Conservation (phyloP, 2,888 invertebrate genomes). For the Tridacna gigas region DNA sequence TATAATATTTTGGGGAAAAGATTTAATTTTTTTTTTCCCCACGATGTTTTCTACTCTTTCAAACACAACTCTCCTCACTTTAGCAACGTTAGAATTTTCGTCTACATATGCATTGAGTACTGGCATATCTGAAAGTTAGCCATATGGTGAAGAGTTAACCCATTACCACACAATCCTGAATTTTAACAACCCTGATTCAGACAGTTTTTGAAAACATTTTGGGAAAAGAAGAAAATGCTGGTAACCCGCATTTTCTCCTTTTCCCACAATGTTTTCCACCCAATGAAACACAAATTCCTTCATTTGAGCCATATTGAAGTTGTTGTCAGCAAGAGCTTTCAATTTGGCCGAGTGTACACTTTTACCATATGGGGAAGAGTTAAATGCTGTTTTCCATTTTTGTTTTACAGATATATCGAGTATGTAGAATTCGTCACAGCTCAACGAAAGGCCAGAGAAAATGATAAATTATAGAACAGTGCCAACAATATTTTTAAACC, state of each 20-base stretch:
- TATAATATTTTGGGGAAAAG: too few relatives aligned
- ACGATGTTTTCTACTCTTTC: too few relatives aligned
- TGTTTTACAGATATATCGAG: conserved; percentile 70
- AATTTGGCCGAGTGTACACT: neutral
- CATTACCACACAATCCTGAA: too few relatives aligned
- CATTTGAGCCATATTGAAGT: too few relatives aligned
- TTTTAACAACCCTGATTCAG: too few relatives aligned
- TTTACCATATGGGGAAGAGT: neutral
- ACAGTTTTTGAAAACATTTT: neutral
- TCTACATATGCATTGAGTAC: too few relatives aligned
- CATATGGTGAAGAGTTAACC: too few relatives aligned
- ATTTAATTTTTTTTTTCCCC: too few relatives aligned
- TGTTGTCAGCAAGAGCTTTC: neutral
- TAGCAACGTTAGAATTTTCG: too few relatives aligned
- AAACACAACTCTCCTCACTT: too few relatives aligned
- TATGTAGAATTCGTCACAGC: conserved; percentile 79
- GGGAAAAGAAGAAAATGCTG: neutral
- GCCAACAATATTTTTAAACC: neutral
- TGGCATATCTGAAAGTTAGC: too few relatives aligned
- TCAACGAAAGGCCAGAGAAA: conserved; percentile 69
- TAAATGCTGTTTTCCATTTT: conserved; percentile 1
- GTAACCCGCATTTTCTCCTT: neutral
- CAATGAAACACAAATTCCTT: too few relatives aligned
- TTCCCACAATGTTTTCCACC: neutral
- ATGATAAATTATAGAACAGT: conserved; percentile 8